Percentiles rank a stretch among this genome's conserved stretches.
Evolutionary conservation across 2,888 invertebrate species (phyloP).

Genomic region (Allophyes oxyacanthae): DNA sequence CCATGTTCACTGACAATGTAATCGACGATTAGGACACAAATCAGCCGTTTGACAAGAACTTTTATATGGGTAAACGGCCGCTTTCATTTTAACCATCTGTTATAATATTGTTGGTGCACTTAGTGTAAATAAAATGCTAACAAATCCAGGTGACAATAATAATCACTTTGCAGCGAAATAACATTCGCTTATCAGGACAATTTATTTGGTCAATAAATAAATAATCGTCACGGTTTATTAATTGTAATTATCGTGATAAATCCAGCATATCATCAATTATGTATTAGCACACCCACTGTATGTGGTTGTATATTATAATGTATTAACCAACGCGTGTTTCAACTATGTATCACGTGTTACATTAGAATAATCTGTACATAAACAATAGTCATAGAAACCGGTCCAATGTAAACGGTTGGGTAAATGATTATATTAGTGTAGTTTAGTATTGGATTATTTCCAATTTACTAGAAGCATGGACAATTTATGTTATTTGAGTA

Average conservation of each 20-base stretch:
- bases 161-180: neutral
- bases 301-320: neutral
- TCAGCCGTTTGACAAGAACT: too few species aligned
- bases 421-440: slow-evolving; percentile 2
- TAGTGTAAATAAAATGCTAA: too few species aligned
- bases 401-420: slow-evolving; percentile 11
- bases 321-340: neutral
- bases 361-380: slow-evolving; percentile 14
- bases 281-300: slow-evolving; percentile 1
- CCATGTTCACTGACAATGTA: too few species aligned
- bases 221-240: neutral
- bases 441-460: neutral
- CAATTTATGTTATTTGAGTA: too few species aligned
- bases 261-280: slow-evolving; percentile 4
- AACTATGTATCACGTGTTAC: slow-evolving; percentile 12
- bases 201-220: neutral
- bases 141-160: neutral
- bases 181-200: too few species aligned
- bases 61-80: too few species aligned
- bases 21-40: too few species aligned
- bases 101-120: too few species aligned
- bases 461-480: neutral
- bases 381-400: slow-evolving; percentile 1
- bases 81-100: too few species aligned
- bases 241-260: slow-evolving; percentile 13